Percentiles rank a stretch among this genome's conserved stretches.
phyloP scores from a whole-genome alignment of 2,113 vertebrate genomes.

The Bufo bufo region DNA sequence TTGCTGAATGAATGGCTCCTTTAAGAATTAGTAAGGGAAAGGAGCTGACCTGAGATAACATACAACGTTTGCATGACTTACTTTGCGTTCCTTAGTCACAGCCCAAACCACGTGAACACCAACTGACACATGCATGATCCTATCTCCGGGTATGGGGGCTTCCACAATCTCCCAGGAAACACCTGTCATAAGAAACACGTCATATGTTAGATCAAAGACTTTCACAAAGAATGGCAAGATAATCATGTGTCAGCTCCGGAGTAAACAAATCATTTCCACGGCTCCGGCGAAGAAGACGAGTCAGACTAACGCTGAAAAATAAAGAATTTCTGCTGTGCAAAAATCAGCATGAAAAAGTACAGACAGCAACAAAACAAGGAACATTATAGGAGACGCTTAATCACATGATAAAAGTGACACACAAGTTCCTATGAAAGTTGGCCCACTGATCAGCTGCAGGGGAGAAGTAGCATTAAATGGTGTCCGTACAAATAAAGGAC shows the following conservation, averaged over 20 bases:
- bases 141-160: constrained; percentile 84
- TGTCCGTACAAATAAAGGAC: no score
- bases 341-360: neutral
- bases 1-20: neutral
- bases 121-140: constrained; percentile 84
- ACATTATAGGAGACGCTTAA: neutral
- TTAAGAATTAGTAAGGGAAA: neutral
- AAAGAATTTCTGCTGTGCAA: neutral
- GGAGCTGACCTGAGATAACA: neutral
- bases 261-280: no score
- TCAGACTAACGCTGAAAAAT: neutral
- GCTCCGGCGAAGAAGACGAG: neutral
- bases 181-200: constrained; percentile 63
- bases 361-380: neutral
- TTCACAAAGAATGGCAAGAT: neutral
- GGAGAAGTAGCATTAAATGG: no score
- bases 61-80: constrained; percentile 65
- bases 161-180: constrained; percentile 87
- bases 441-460: no score
- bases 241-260: neutral
- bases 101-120: constrained; percentile 92
- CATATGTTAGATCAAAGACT: neutral
- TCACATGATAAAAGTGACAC: neutral
- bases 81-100: constrained; percentile 92
- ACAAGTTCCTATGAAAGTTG: no score